Evolutionary conservation across 1,140 invertebrate species (phyloP), one percentile per base, ranked within the genome.

Genomic region (Cydia splendana): DNA sequence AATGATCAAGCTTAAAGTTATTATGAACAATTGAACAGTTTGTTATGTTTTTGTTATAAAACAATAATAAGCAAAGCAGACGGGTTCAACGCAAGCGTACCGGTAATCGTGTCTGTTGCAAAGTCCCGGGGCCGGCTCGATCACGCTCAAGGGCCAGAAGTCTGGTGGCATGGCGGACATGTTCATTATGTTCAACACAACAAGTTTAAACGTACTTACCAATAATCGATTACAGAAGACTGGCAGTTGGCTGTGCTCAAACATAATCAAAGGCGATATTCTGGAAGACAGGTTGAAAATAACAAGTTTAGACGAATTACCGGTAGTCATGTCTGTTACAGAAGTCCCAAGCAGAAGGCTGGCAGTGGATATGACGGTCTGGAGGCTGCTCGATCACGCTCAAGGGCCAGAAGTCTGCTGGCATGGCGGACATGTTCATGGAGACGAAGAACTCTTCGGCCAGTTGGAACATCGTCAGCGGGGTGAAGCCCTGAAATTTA

Each of bases 331-430:
- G 94, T 73, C 95, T 94, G 86, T 98, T 98, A 87, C 97, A 98
- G 91, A 98, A 98, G 89, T 98, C 98, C 98, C 98, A 98, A 5
- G 98, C 98, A 0, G 97, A 97, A 3, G 97, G 96, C 84, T 98
- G 97, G 86, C 95, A 98, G 42, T 98, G 95, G 1, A 98, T 93
- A 12, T 96, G 94, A 77, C 96, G 91, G 81, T 97, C 96, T 0
- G 95, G 86, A 0, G 96, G 96, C 87, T 97, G 96, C 79, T 96
- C 95, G 3, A 98, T 90, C 20, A 98, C 93, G 57, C 97, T 98
- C 76, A 96, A 95, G 1, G 94, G 94, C 96, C 97, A 98, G 88
- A 98, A 98, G 85, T 97, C 96, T 0, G 95, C 94, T 0, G 97
- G 96, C 93, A 98, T 94, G 4, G 95, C 95, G n/a, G 95, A 96